A percentile compares a stretch with the other conserved stretches of the same genome.
phyloP scores from a whole-genome alignment of 2,888 invertebrate species.

The Ptychoptera contaminata region DNA sequence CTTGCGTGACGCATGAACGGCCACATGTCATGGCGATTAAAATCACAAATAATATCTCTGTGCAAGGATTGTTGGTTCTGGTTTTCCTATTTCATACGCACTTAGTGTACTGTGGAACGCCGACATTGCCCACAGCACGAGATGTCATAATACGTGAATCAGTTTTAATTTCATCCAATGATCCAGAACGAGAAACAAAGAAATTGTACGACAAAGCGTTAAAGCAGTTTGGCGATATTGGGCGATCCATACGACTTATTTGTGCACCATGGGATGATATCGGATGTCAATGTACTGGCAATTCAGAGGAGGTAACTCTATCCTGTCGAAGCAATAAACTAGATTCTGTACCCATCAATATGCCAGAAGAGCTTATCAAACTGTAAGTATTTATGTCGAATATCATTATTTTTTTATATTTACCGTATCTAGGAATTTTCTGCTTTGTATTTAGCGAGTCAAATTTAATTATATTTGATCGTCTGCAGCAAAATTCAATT shows the following conservation, averaged over 20 bases:
- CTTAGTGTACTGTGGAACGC: no score
- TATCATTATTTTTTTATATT: no score
- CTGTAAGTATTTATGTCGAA: slow-evolving; percentile 6
- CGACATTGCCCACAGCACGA: no score
- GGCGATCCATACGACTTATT: slow-evolving; percentile 4
- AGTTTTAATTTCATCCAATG: neutral
- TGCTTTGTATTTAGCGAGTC: no score
- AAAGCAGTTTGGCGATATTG: slow-evolving; percentile 7
- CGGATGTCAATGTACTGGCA: slow-evolving; percentile 3
- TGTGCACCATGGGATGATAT: slow-evolving; percentile 5
- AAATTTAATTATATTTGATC: no score
- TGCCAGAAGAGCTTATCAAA: slow-evolving; percentile 5
- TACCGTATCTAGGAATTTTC: no score
- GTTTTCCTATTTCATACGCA: no score
- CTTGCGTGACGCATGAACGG: no score
- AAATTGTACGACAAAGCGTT: slow-evolving; percentile 9
- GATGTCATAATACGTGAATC: slow-evolving; percentile 1
- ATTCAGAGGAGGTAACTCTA: slow-evolving; percentile 3
- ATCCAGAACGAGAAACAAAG: slow-evolving; percentile 8
- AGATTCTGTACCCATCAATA: neutral
- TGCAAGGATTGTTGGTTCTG: no score
- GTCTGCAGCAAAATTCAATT: no score
- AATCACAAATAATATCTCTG: no score
- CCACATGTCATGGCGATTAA: no score
- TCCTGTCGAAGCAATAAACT: slow-evolving; percentile 1